Evolutionary conservation across 2,888 invertebrate genomes (phyloP), one percentile per base, ranked within the genome.

Genomic region (Heteropelma amictum): DNA sequence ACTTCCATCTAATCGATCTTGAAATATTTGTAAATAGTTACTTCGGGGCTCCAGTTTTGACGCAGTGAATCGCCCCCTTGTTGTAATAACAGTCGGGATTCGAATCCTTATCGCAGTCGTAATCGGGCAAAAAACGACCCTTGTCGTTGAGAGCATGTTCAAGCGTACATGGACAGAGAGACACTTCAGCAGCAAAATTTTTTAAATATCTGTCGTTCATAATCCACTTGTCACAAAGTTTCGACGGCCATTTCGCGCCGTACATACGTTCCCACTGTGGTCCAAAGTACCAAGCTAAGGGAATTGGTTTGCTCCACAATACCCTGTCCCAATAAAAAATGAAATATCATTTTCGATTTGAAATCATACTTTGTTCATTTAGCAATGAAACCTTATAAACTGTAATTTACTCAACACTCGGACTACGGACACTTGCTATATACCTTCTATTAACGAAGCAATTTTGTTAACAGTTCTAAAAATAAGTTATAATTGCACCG

Each of bases 221-320:
- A 42, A 97, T 93, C 98, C 98, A 99, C 81, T 94, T 93, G 88
- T 96, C 95, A 89, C 99, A 99, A 84, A 97, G 91, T 3, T 92
- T 90, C 71, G 93, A 92, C 0, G 97, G 92, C 98, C 98, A 99
- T 69, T 93, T 92, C 3, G 89, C 86, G 0, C 98, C 98, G 81
- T 95, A 93, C 53, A 92, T 88, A 14, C 93, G 90, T 86, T 95
- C 94, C 98, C 98, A 98, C 88, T 97, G 97, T 0, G 95, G 93
- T 0, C 92, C 93, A 86, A 97, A 97, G 88, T 98, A 98, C 98
- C 98, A 98, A 0, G 92, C 97, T 8, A 98, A 90, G 1, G 98
- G 98, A 77, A 98, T 95, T 0, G 98, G 97, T 70, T 94, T 93
- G 84, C 97, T 97, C 98, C 98, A 98, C 8, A 98, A 91, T 0